Conservation (phyloP, 2,888 invertebrate species). For the Tetragonula carbonaria region DNA sequence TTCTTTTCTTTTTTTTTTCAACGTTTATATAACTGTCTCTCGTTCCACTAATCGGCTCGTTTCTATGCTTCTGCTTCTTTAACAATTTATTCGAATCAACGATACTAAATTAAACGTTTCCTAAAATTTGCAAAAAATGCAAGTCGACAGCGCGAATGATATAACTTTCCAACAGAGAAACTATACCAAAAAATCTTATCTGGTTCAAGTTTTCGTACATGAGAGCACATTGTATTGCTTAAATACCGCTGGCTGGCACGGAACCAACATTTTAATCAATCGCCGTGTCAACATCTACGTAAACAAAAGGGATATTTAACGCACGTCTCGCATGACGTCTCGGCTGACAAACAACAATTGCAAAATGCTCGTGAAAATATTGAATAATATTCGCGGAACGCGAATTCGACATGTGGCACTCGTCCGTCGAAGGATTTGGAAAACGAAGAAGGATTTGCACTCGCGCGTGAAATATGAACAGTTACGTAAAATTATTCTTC, state of each 20-base stretch:
- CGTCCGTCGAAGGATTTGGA: neutral
- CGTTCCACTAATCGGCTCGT: too few species aligned
- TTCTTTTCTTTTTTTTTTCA: too few species aligned
- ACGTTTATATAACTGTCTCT: too few species aligned
- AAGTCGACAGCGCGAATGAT: neutral
- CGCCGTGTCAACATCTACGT: neutral
- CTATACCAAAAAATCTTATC: slow-evolving; percentile 9
- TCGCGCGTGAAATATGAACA: neutral
- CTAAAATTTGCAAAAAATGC: neutral
- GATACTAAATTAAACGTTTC: neutral
- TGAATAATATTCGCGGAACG: neutral
- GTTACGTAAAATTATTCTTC: neutral
- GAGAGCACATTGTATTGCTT: neutral
- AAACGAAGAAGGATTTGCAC: neutral
- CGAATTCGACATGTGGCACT: neutral
- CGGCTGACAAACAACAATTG: neutral
- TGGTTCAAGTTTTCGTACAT: neutral
- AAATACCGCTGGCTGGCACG: neutral
- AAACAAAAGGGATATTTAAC: neutral
- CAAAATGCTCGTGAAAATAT: neutral
- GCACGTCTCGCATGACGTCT: neutral
- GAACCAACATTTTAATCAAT: slow-evolving; percentile 3
- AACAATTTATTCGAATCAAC: neutral
- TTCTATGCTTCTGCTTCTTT: too few species aligned
- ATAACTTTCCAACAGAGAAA: neutral